These are phyloP conservation scores for Remorina albescens DNA, from an alignment of 2,797 vertebrate genomes.

Conservation along the genomic window DNA sequence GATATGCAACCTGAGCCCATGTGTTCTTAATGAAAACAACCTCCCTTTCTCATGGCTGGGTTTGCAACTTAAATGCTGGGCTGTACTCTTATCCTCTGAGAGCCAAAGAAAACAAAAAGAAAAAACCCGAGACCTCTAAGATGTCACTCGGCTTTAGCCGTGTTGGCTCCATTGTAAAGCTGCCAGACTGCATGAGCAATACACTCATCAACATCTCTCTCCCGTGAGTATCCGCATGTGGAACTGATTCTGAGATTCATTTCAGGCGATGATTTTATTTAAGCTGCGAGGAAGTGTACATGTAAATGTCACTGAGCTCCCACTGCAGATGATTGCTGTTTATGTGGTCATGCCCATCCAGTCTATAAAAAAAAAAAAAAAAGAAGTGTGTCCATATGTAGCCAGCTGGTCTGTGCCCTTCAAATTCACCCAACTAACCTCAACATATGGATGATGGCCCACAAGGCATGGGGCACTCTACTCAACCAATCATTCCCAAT, in stretches of 20 bases:
- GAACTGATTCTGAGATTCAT: conserved; percentile 57
- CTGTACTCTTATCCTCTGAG: conserved; percentile 61
- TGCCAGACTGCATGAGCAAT: conserved; percentile 57
- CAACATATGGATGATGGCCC: conserved; percentile 78
- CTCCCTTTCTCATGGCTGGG: conserved; percentile 46
- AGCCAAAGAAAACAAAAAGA: conserved; percentile 70
- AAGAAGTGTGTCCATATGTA: conserved; percentile 58
- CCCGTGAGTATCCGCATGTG: conserved; percentile 53
- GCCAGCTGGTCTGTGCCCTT: conserved; percentile 43
- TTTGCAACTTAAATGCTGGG: conserved; percentile 61
- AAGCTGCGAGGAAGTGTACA: conserved; percentile 40
- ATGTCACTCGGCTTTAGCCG: conserved; percentile 57
- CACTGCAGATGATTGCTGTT: conserved; percentile 48
- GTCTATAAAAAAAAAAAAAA: conserved; percentile 32
- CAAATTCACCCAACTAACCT: conserved; percentile 49
- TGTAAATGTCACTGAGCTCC: conserved; percentile 26
- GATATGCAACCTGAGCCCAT: conserved; percentile 71
- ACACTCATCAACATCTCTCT: conserved; percentile 41
- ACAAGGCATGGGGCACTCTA: conserved; percentile 63
- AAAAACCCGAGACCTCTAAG: conserved; percentile 51
- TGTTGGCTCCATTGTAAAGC: conserved; percentile 51
- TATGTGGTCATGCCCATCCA: conserved; percentile 38
- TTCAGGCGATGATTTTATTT: conserved; percentile 39
- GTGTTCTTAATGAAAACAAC: conserved; percentile 64
- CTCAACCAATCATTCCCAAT: conserved; percentile 71